phyloP scores from a whole-genome alignment of 64 coral and sea anemone species.

The Acropora yongei region DNA sequence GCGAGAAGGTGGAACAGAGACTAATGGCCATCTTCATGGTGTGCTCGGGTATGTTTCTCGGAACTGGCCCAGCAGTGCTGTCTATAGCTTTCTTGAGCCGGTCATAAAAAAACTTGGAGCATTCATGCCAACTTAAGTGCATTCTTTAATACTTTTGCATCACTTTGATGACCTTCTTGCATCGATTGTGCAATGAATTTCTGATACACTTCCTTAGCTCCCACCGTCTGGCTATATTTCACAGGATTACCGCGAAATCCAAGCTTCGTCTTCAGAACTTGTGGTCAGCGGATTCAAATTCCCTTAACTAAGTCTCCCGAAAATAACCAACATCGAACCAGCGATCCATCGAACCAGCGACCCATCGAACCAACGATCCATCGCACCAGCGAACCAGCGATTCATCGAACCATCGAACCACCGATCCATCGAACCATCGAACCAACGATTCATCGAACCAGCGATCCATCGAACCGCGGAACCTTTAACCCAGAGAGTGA shows the following conservation, averaged over 20 bases:
- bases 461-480: too few relatives aligned
- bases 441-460: too few relatives aligned
- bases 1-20: conserved; percentile 8
- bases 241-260: conserved; percentile 17
- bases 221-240: conserved; percentile 21
- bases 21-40: conserved; percentile 40
- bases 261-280: not conserved
- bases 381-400: too few relatives aligned
- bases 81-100: conserved; percentile 43
- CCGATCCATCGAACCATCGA: too few relatives aligned
- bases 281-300: not conserved
- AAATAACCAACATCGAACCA: not conserved
- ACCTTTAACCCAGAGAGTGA: too few relatives aligned
- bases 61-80: conserved; percentile 22
- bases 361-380: not conserved
- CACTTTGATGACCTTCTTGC: conserved; percentile 5
- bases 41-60: conserved; percentile 12
- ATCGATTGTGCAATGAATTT: conserved; percentile 15
- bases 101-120: conserved; percentile 20
- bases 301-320: too few relatives aligned
- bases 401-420: too few relatives aligned
- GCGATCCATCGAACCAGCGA: not conserved
- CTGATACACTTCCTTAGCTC: conserved; percentile 27
- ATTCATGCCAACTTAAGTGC: conserved; percentile 27
- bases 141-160: conserved; percentile 49